Evolutionary conservation across 2,797 vertebrate species (phyloP).

Genomic region (Eospalax fontanierii): DNA sequence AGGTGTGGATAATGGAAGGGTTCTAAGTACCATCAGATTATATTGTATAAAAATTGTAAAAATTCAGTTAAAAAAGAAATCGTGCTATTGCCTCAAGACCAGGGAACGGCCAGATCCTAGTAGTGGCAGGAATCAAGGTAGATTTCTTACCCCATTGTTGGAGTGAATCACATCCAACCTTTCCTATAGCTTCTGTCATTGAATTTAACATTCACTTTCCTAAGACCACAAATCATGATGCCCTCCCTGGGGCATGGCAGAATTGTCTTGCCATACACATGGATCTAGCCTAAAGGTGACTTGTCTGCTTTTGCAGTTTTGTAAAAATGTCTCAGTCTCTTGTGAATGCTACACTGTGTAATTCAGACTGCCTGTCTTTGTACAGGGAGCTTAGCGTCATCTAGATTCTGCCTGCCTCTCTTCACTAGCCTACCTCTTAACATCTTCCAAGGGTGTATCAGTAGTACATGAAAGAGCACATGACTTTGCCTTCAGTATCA

Average conservation of each 20-base stretch:
- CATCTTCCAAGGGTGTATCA: background rate
- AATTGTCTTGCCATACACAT: background rate
- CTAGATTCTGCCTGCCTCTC: background rate
- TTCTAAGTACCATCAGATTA: too few relatives aligned
- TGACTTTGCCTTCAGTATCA: background rate
- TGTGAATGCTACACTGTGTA: background rate
- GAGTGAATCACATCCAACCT: background rate
- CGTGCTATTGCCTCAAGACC: background rate
- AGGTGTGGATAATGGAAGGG: too few relatives aligned
- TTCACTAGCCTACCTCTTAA: background rate
- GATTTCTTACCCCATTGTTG: background rate
- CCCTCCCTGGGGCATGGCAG: background rate
- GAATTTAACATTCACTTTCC: background rate
- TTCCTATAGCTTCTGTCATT: background rate
- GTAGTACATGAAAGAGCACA: background rate
- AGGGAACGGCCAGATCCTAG: background rate
- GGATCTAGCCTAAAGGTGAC: background rate
- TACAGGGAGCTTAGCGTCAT: background rate
- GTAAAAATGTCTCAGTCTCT: background rate
- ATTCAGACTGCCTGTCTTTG: background rate
- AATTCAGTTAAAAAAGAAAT: background rate
- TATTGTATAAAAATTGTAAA: too few relatives aligned
- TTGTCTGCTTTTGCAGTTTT: constrained; percentile 7
- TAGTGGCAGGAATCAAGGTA: background rate
- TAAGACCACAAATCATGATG: background rate